Evolutionary conservation across 1,140 invertebrate species (phyloP).

Genomic region (Drosophila obscura): DNA sequence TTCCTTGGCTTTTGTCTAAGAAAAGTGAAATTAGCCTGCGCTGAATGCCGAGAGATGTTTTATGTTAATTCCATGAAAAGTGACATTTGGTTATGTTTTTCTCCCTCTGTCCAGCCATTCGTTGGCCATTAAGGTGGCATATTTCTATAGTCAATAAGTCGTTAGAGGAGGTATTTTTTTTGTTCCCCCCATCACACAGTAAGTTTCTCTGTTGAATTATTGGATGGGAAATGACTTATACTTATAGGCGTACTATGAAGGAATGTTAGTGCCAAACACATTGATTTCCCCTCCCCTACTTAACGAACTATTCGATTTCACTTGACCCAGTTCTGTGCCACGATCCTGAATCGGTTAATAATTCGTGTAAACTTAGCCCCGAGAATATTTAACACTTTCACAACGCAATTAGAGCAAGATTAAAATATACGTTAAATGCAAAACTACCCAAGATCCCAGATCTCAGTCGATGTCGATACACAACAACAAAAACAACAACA

Average conservation of each 20-base stretch:
- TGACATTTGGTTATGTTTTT: conserved; percentile 48
- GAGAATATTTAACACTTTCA: conserved; percentile 76
- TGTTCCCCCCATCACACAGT: background rate
- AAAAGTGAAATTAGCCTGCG: conserved; percentile 68
- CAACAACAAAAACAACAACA: background rate
- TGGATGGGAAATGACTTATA: background rate
- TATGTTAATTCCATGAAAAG: conserved; percentile 65
- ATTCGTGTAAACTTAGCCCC: conserved; percentile 40
- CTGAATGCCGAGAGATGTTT: conserved; percentile 32
- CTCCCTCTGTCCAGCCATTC: background rate
- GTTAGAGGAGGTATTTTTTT: conserved; percentile 16
- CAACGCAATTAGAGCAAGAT: conserved; percentile 71
- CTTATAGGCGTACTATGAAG: background rate
- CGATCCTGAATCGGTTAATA: conserved; percentile 16
- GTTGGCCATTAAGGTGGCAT: conserved; percentile 21
- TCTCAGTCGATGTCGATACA: background rate
- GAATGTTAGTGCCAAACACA: background rate
- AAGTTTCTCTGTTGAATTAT: conserved; percentile 54
- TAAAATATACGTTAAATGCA: conserved; percentile 28
- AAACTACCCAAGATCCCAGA: conserved; percentile 42
- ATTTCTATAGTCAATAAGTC: conserved; percentile 38
- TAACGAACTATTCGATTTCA: conserved; percentile 25
- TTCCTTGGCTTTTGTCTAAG: conserved; percentile 69
- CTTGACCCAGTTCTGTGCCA: conserved; percentile 19
- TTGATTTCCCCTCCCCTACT: background rate